Conservation (phyloP, 2,113 vertebrate species). For the Hyla sarda region DNA sequence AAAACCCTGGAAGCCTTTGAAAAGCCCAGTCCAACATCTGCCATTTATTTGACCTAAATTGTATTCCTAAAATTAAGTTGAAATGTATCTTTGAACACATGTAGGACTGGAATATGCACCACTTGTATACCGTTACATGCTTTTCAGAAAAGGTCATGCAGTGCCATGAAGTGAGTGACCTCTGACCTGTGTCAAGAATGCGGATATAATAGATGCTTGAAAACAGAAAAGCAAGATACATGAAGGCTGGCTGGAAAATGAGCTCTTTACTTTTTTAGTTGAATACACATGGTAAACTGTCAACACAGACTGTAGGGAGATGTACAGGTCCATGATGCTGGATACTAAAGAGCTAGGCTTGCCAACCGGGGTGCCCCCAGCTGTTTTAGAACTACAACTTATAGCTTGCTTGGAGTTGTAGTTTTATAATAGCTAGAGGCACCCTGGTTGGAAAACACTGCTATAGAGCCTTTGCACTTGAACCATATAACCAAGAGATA, state of each 20-base stretch:
- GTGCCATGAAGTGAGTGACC: slow-evolving; percentile 27
- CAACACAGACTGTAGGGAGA: background rate
- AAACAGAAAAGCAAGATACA: slow-evolving; percentile 21
- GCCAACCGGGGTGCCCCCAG: too few species aligned
- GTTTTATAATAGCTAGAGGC: too few species aligned
- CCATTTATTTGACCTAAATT: slow-evolving; percentile 54
- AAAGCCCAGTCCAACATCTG: slow-evolving; percentile 47
- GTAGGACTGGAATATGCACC: background rate
- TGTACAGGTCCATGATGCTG: background rate
- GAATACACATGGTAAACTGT: background rate
- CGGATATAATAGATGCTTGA: background rate
- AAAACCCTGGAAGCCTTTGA: slow-evolving; percentile 39
- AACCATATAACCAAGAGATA: too few species aligned
- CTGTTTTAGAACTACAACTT: too few species aligned
- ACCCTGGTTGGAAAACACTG: too few species aligned
- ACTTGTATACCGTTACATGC: slow-evolving; percentile 36
- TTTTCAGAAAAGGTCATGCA: slow-evolving; percentile 26
- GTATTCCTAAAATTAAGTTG: slow-evolving; percentile 48
- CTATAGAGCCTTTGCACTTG: too few species aligned
- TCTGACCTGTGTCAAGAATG: slow-evolving; percentile 37
- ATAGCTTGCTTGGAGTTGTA: too few species aligned
- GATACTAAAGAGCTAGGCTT: too few species aligned
- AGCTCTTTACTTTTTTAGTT: background rate
- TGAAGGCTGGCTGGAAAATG: background rate
- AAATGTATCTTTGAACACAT: slow-evolving; percentile 51